Conservation (phyloP, 1,140 invertebrate genomes). For the Idris sp. region DNA sequence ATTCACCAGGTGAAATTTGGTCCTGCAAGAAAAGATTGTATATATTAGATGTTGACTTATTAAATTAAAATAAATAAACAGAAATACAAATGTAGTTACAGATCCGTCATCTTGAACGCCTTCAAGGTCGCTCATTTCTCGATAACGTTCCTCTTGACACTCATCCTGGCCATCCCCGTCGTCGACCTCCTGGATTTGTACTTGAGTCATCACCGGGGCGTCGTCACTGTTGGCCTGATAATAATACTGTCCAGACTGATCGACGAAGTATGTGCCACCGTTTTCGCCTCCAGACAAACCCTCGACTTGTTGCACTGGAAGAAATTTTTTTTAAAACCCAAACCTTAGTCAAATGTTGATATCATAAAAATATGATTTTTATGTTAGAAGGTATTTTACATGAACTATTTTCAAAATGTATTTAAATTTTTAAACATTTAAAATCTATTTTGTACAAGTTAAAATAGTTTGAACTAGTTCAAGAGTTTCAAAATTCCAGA, state of each 20-base stretch:
- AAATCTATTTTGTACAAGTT: no score
- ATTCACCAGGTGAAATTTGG: conserved; percentile 64
- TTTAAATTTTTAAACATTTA: no score
- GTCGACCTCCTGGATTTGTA: conserved; percentile 77
- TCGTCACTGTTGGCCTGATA: conserved; percentile 83
- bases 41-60: no score
- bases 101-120: conserved; percentile 73
- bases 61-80: no score
- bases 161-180: conserved; percentile 75
- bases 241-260: conserved; percentile 87
- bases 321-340: no score
- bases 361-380: no score
- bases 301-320: conserved; percentile 79
- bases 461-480: no score
- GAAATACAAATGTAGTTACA: conserved; percentile 62
- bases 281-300: conserved; percentile 81
- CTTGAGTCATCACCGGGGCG: conserved; percentile 82
- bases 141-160: conserved; percentile 74
- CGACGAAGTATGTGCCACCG: conserved; percentile 86
- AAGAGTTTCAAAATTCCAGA: no score
- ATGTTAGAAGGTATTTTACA: no score
- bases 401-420: no score
- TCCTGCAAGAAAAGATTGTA: conserved; percentile 54
- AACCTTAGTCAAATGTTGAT: no score
- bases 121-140: conserved; percentile 79